Conservation (phyloP, 2,797 vertebrate genomes). For the Sebastes trivittatus region DNA sequence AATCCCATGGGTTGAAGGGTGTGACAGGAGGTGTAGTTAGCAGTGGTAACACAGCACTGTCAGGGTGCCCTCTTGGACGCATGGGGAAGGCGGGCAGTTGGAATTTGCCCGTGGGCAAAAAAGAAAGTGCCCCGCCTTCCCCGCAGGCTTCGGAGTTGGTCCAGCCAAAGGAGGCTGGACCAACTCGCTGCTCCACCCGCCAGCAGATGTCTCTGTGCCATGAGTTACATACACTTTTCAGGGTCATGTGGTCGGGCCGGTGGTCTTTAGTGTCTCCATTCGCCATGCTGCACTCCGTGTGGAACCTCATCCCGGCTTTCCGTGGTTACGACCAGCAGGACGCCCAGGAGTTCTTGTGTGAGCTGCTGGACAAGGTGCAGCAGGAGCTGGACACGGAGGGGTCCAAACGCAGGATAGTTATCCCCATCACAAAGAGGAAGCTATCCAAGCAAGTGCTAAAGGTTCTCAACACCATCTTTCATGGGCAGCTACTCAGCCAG, state of each 20-base stretch:
- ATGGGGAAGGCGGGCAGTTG: slow-evolving; percentile 74
- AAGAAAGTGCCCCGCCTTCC: slow-evolving; percentile 77
- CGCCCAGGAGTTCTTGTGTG: slow-evolving; percentile 98
- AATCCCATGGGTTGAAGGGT: slow-evolving; percentile 79
- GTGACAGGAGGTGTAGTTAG: slow-evolving; percentile 81
- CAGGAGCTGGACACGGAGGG: slow-evolving; percentile 98
- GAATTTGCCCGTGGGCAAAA: slow-evolving; percentile 68
- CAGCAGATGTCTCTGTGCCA: slow-evolving; percentile 98
- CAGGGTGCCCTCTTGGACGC: slow-evolving; percentile 73
- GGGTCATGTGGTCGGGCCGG: slow-evolving; percentile 99
- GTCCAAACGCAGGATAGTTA: slow-evolving; percentile 91
- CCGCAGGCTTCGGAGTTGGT: slow-evolving; percentile 89
- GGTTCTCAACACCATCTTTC: slow-evolving; percentile 99
- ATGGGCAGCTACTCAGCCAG: slow-evolving; percentile 98
- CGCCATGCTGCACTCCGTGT: slow-evolving; percentile 98
- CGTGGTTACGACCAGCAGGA: slow-evolving; percentile 98
- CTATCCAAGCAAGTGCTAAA: slow-evolving; percentile 99
- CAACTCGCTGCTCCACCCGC: slow-evolving; percentile 84
- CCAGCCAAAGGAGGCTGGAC: slow-evolving; percentile 88
- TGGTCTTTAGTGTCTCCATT: slow-evolving; percentile 98
- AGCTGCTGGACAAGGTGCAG: slow-evolving; percentile 97
- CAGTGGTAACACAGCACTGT: slow-evolving; percentile 67
- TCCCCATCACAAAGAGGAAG: slow-evolving; percentile 97
- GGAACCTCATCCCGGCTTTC: slow-evolving; percentile 98
- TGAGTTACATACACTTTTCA: slow-evolving; percentile 97